Evolutionary conservation across 2,888 invertebrate species (phyloP).

Genomic region (Troides aeacus): DNA sequence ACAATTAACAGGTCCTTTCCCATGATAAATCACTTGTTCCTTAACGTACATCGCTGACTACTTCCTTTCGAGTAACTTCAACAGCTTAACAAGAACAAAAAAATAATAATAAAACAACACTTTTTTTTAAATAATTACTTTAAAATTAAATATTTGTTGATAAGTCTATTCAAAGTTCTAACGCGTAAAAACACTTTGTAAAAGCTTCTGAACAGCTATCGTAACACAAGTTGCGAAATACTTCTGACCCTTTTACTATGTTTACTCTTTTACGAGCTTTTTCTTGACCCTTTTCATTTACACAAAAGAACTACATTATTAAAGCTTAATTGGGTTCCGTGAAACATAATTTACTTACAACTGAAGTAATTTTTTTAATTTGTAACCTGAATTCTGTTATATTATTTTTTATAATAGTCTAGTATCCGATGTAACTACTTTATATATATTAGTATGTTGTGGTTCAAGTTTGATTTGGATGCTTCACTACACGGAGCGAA

Average conservation of each 20-base stretch:
- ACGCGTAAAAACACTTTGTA: slow-evolving; percentile 2
- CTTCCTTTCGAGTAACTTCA: too few species aligned
- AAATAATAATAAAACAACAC: background rate
- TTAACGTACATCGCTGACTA: too few species aligned
- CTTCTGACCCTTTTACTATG: background rate
- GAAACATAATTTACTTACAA: background rate
- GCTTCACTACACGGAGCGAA: too few species aligned
- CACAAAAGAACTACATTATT: slow-evolving; percentile 3
- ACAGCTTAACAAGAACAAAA: background rate
- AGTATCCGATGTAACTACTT: background rate
- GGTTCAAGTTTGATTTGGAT: too few species aligned
- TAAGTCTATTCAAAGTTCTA: background rate
- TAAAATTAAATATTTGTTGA: background rate
- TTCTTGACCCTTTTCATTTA: slow-evolving; percentile 10
- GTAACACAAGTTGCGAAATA: slow-evolving; percentile 3
- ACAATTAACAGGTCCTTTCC: too few species aligned
- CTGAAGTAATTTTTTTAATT: too few species aligned
- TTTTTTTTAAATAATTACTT: background rate
- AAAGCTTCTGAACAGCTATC: background rate
- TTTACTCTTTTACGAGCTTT: slow-evolving; percentile 1
- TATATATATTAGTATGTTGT: background rate
- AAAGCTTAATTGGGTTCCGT: slow-evolving; percentile 1
- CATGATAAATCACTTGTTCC: too few species aligned
- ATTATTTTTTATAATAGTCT: background rate
- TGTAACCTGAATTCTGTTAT: too few species aligned